Percentiles rank a stretch among this genome's conserved stretches.
Conservation (phyloP, 2,797 vertebrate genomes). For the Acrocephalus scirpaceus region DNA sequence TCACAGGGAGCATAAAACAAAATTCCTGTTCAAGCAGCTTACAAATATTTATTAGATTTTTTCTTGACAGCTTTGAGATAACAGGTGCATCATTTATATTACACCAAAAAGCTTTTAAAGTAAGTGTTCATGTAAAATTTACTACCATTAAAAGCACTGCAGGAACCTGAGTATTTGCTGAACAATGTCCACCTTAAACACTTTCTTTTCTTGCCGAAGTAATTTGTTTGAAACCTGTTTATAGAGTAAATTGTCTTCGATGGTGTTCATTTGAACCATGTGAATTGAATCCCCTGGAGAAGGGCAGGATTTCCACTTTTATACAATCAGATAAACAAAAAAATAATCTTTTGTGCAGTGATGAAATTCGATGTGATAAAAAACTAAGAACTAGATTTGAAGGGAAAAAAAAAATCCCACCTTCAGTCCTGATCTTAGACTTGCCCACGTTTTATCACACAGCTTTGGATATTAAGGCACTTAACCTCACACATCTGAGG, state of each 20-base stretch:
- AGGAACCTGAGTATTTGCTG: constrained; percentile 66
- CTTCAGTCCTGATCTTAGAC: not conserved
- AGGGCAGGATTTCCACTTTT: constrained; percentile 24
- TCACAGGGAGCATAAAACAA: constrained; percentile 60
- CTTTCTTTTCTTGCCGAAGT: constrained; percentile 53
- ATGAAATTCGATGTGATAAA: not conserved
- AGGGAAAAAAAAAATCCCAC: rapidly evolving
- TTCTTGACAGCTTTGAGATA: constrained; percentile 68
- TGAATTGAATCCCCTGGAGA: constrained; percentile 11
- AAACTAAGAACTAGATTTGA: not conserved
- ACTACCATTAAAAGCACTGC: constrained; percentile 68
- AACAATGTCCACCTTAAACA: constrained; percentile 68
- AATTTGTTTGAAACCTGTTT: constrained; percentile 66
- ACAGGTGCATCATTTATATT: constrained; percentile 71
- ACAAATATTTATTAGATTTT: constrained; percentile 70
- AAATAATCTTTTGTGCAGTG: not conserved
- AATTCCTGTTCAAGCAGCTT: constrained; percentile 50
- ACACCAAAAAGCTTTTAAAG: constrained; percentile 75
- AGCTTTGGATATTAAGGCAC: not conserved
- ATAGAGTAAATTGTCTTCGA: constrained; percentile 60
- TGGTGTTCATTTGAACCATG: constrained; percentile 22
- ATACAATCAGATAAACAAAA: not conserved
- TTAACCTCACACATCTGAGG: not conserved
- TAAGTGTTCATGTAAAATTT: constrained; percentile 76
- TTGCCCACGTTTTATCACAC: not conserved